phyloP scores from a whole-genome alignment of 2,888 invertebrate species.

The Leucoptera coffeella region DNA sequence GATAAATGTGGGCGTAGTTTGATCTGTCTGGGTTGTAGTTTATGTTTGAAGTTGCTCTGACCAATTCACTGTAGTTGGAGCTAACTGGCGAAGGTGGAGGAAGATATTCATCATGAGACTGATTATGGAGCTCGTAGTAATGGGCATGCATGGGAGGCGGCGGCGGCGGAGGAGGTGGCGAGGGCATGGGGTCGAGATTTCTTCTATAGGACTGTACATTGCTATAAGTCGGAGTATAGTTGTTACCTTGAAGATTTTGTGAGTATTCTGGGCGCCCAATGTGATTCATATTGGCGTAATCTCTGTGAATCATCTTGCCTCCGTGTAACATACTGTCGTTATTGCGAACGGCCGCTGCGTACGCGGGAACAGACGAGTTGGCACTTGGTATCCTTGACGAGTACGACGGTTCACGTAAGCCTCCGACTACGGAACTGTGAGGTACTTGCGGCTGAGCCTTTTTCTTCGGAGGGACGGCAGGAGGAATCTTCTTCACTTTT shows the following conservation, averaged over 20 bases:
- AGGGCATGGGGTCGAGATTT: conserved; percentile 48
- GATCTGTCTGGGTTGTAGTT: conserved; percentile 42
- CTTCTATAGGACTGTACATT: conserved; percentile 38
- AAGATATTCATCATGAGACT: conserved; percentile 58
- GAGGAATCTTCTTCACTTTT: conserved; percentile 59
- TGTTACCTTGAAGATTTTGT: neutral
- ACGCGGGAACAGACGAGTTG: no score
- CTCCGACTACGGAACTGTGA: conserved; percentile 66
- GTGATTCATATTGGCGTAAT: conserved; percentile 30
- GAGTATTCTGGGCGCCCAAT: conserved; percentile 4
- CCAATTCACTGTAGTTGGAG: conserved; percentile 83
- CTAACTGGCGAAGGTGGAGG: conserved; percentile 87
- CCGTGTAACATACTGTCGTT: conserved; percentile 3
- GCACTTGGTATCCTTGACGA: conserved; percentile 52
- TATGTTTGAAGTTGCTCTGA: conserved; percentile 66
- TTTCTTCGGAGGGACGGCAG: conserved; percentile 77
- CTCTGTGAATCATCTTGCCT: conserved; percentile 13
- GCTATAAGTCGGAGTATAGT: conserved; percentile 48
- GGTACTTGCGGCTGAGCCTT: conserved; percentile 65
- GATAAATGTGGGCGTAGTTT: conserved; percentile 64
- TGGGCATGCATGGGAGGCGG: conserved; percentile 41
- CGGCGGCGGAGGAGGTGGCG: conserved; percentile 53
- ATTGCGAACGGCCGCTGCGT: no score
- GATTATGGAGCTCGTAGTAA: conserved; percentile 26
- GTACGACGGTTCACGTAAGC: conserved; percentile 67